Percentiles rank a stretch among this genome's conserved stretches.
phyloP scores from a whole-genome alignment of 2,888 invertebrate genomes.

The Euzophera pinguis region DNA sequence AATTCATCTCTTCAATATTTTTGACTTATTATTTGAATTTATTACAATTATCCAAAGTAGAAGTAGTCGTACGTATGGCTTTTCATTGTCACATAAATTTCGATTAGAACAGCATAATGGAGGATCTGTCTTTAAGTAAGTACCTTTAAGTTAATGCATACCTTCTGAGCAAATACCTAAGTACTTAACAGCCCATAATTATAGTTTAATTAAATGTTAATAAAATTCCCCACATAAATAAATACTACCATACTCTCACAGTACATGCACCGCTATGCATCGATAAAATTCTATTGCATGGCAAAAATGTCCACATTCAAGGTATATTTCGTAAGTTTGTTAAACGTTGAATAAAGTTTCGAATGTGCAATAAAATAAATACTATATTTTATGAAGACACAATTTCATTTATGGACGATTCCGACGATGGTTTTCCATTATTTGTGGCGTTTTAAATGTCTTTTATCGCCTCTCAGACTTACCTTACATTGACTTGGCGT shows the following conservation, averaged over 20 bases:
- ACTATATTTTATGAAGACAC: conserved; percentile 16
- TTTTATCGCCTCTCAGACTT: conserved; percentile 30
- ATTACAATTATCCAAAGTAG: no score
- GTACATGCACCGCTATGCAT: background rate
- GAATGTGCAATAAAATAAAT: conserved; percentile 14
- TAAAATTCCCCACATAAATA: background rate
- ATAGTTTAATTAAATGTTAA: background rate
- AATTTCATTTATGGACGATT: conserved; percentile 27
- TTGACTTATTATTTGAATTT: no score
- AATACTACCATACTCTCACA: background rate
- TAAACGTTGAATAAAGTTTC: conserved; percentile 3
- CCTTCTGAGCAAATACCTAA: background rate
- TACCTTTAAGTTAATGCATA: no score
- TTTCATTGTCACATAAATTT: no score
- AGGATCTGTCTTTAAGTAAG: no score
- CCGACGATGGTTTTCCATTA: conserved; percentile 25
- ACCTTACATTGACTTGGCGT: conserved; percentile 32
- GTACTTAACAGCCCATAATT: background rate
- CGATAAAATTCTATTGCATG: background rate
- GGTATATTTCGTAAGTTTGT: conserved; percentile 8
- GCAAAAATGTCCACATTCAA: conserved; percentile 3
- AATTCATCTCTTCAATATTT: background rate
- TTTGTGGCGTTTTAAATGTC: conserved; percentile 29
- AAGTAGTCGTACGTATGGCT: no score
- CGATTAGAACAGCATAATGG: no score